Evolutionary conservation across 2,113 vertebrate genomes (phyloP).

Genomic region (Rostratula benghalensis): DNA sequence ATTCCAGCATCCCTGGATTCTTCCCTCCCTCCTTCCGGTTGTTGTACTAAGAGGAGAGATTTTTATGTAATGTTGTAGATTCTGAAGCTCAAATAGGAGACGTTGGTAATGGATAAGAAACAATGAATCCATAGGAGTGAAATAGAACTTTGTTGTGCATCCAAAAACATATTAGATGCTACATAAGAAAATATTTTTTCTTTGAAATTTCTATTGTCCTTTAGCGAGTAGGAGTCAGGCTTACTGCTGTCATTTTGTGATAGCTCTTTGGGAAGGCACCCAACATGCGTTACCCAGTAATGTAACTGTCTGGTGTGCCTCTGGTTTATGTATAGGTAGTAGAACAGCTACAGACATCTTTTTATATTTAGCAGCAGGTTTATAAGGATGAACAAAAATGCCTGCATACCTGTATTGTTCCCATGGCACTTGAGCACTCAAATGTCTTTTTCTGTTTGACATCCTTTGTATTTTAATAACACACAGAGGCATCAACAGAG

Average conservation of each 20-base stretch:
- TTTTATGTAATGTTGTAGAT: not conserved
- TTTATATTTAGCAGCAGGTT: constrained; percentile 44
- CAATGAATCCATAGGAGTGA: not conserved
- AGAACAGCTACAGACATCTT: not conserved
- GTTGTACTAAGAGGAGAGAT: not conserved
- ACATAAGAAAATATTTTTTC: not conserved
- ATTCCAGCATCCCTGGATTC: not conserved
- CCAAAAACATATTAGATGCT: not conserved
- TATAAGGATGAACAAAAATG: constrained; percentile 20
- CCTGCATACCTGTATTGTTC: not conserved
- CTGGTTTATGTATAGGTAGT: not conserved
- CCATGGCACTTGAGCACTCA: constrained; percentile 8
- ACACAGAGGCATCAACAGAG: not conserved
- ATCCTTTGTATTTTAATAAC: constrained; percentile 55
- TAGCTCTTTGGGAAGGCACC: not conserved
- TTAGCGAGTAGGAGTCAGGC: not conserved
- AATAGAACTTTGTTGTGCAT: not conserved
- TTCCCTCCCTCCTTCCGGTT: not conserved
- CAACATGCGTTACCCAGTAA: not conserved
- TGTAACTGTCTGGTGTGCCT: not conserved
- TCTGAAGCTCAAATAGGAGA: not conserved
- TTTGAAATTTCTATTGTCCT: not conserved
- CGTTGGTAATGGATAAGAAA: not conserved
- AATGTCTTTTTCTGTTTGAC: constrained; percentile 37
- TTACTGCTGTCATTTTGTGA: not conserved